Base-by-base conservation (phyloP, 1,140 invertebrate genomes). In the Odontomachus brunneus region DNA sequence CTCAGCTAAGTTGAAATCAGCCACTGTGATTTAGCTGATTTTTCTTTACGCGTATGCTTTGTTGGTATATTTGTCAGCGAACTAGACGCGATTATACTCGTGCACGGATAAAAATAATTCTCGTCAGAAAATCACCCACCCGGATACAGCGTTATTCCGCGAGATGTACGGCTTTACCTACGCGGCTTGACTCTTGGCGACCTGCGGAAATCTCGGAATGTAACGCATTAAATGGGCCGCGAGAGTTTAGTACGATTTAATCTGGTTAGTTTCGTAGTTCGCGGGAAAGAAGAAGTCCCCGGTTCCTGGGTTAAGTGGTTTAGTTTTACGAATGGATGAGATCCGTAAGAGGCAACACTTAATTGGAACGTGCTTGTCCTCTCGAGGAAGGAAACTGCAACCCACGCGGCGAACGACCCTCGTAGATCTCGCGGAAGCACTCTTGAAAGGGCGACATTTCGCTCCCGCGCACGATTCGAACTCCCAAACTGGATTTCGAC, bases 291-390 rank as follows among this genome's bases (percentile, higher is more conserved):
- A 57, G 24, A 29, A 81, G n/a, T 60, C 51, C n/a, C 26, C n/a
- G 57, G 44, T 53, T 87, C 49, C 51, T 49, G 48, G 71, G 82
- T 82, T 88, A 88, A 88, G 86, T 88, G 78, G 83, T 85, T 88
- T 83, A 88, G 86, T 88, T 88, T 88, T 88, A 88, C 86, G 86
- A 88, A 88, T 84, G 83, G 72, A 82, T 74, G 86, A 82, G 83
- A 85, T 57, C 78, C 83, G 63, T 88, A 82, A 84, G 83, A 87
- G 86, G 38, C 85, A 84, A 84, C 86, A 87, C 75, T 84, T 88
- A 88, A 88, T 88, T 88, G 63, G 86, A 88, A 88, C 65, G 86
- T 88, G 86, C 71, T 82, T 55, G 74, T 72, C 76, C 82, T 82
- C 71, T 84, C 76, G 55, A 66, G 82, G 76, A 81, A 59, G 86